These are phyloP conservation scores for Mormyrus hasselquistii DNA, from an alignment of 2,797 vertebrate species.

Conservation along the genomic window DNA sequence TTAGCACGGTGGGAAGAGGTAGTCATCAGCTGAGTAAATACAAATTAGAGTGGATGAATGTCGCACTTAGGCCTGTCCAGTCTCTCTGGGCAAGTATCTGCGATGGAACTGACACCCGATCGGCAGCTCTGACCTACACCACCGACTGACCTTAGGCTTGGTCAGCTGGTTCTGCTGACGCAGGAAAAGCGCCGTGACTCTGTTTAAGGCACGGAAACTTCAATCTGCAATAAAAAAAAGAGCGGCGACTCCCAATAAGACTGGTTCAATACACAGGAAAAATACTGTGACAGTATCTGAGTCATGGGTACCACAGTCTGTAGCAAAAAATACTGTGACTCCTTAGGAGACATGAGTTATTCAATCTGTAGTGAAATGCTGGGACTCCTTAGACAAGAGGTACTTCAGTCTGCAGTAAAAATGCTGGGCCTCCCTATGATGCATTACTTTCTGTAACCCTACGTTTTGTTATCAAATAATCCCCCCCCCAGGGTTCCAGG, in stretches of 20 bases:
- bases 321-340: neutral
- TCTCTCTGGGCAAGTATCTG: conserved; percentile 49
- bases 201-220: neutral
- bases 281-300: neutral
- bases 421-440: neutral
- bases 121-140: neutral
- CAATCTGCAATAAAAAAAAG: neutral
- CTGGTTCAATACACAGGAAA: neutral
- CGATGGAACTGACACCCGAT: conserved; percentile 30
- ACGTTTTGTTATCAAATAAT: neutral
- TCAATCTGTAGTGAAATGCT: neutral
- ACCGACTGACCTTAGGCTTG: neutral
- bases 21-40: conserved; percentile 73
- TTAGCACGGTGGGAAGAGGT: conserved; percentile 55
- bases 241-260: neutral
- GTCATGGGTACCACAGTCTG: neutral
- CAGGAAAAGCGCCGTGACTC: neutral
- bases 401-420: neutral
- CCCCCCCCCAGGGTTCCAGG: neutral
- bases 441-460: neutral
- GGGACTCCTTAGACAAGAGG: neutral
- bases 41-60: conserved; percentile 74
- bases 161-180: neutral
- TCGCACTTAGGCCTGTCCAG: conserved; percentile 56
- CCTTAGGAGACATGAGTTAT: neutral